Evolutionary conservation across 1,140 invertebrate species (phyloP).

Genomic region (Paraescarpia echinospica): DNA sequence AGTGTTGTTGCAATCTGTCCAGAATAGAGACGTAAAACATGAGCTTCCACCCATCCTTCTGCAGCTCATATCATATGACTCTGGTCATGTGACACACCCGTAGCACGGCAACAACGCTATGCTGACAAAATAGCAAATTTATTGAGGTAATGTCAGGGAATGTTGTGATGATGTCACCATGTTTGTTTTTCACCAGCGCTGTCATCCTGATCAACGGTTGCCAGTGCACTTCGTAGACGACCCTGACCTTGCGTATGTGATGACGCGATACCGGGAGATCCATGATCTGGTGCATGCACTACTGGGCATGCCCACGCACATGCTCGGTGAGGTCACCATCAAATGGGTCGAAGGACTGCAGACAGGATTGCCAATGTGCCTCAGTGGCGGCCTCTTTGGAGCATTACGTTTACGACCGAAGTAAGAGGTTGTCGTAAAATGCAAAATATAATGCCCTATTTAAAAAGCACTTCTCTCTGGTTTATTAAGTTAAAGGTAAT

Average conservation of each 20-base stretch:
- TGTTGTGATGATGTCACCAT: background rate
- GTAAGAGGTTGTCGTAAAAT: slow-evolving; percentile 57
- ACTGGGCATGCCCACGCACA: slow-evolving; percentile 91
- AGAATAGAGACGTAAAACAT: no score
- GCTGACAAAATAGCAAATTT: no score
- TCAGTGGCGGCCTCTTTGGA: slow-evolving; percentile 56
- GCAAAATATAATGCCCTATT: background rate
- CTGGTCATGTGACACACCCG: background rate
- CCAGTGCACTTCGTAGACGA: slow-evolving; percentile 91
- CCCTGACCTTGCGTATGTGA: slow-evolving; percentile 88
- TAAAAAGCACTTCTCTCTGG: background rate
- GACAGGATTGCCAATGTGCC: slow-evolving; percentile 60
- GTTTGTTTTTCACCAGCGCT: background rate
- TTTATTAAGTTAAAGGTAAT: background rate
- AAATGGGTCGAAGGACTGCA: slow-evolving; percentile 95
- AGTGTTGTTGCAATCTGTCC: no score
- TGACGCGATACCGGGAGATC: slow-evolving; percentile 94
- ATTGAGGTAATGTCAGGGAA: no score
- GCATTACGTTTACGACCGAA: slow-evolving; percentile 67
- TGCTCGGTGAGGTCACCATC: slow-evolving; percentile 85
- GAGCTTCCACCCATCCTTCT: background rate
- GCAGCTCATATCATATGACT: background rate
- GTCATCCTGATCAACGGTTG: slow-evolving; percentile 83
- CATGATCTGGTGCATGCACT: slow-evolving; percentile 93
- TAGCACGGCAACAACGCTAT: background rate